Evolutionary conservation across 2,888 invertebrate species (phyloP), one percentile per base, ranked within the genome.

Genomic region (Gnatocerus cornutus): DNA sequence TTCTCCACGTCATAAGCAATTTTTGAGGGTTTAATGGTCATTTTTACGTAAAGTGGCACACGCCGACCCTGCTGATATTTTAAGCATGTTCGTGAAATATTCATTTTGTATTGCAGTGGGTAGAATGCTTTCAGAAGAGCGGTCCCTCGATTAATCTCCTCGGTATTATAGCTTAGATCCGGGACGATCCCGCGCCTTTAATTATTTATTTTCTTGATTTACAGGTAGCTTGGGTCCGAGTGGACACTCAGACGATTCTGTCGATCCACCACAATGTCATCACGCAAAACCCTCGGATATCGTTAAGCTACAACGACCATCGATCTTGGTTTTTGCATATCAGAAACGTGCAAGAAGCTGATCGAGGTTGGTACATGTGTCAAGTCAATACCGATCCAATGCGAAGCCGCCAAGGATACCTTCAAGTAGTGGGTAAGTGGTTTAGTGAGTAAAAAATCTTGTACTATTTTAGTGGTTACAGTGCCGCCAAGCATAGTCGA

Each of bases 341-440:
- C 84, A 93, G 93, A 84, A 92, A 92, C 81, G 95, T 94, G 29
- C 94, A 95, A 82, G 95, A 96, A 84, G 89, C 90, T 46, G 96
- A 96, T 86, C 89, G 95, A 1, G 96, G 96, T 69, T 96, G 95
- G 95, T 96, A 90, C 84, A 95, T 95, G 95, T 95, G 95, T 83
- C 95, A 96, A 85, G 92, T 96, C 76, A 96, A 96, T 86, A 96
- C 96, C 0, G 95, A 96, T 85, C 96, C 96, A n/a, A 96, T 96
- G 96, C 89, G 95, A 74, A 94, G 93, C 70, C 89, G 93, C 65
- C 93, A 95, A 82, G 96, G 96, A 63, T 96, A 95, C 83, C 88
- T 96, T 30, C 95, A 96, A 88, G 95, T 96, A 75, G 95, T 96
- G 45, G 96, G 96, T 96, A 82, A 90, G 93, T 88, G 46, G 16